These are phyloP conservation scores for Drosophila bunnanda DNA, from an alignment of 2,888 invertebrate species.

Conservation along the genomic window DNA sequence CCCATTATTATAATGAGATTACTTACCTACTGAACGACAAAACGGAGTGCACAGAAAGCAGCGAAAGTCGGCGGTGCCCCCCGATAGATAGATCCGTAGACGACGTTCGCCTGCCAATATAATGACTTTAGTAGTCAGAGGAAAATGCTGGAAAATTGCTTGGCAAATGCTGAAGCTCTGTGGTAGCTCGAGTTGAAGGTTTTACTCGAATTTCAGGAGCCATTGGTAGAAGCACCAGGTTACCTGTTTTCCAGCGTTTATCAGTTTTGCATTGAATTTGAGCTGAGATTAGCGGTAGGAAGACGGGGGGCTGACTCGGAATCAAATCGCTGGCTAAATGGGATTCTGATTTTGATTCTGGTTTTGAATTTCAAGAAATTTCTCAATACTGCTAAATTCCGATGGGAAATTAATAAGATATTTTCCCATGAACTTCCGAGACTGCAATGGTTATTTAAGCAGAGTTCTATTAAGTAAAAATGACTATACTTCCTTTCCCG, in stretches of 20 bases:
- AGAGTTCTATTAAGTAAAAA: conserved; percentile 5
- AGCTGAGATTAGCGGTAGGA: conserved; percentile 74
- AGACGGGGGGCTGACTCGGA: background rate
- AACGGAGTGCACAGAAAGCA: conserved; percentile 59
- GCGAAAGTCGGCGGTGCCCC: conserved; percentile 28
- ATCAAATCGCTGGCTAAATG: conserved; percentile 60
- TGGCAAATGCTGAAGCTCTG: conserved; percentile 58
- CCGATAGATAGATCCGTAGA: conserved; percentile 11
- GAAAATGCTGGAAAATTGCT: conserved; percentile 79
- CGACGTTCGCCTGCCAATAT: conserved; percentile 66
- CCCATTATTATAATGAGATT: conserved; percentile 84
- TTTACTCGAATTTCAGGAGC: conserved; percentile 37
- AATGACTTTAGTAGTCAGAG: conserved; percentile 81
- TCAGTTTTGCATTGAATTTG: conserved; percentile 69
- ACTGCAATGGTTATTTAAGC: background rate
- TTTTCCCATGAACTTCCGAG: conserved; percentile 2
- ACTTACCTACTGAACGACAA: conserved; percentile 83
- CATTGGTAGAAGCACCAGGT: conserved; percentile 13
- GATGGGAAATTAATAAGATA: conserved; percentile 66
- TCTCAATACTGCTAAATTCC: conserved; percentile 24
- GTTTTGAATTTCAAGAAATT: conserved; percentile 59
- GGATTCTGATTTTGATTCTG: conserved; percentile 68
- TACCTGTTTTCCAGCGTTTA: conserved; percentile 62
- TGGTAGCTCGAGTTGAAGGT: conserved; percentile 65
- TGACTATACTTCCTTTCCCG: background rate